phyloP scores from a whole-genome alignment of 2,888 invertebrate species.

The Sphaerophoria rueppellii region DNA sequence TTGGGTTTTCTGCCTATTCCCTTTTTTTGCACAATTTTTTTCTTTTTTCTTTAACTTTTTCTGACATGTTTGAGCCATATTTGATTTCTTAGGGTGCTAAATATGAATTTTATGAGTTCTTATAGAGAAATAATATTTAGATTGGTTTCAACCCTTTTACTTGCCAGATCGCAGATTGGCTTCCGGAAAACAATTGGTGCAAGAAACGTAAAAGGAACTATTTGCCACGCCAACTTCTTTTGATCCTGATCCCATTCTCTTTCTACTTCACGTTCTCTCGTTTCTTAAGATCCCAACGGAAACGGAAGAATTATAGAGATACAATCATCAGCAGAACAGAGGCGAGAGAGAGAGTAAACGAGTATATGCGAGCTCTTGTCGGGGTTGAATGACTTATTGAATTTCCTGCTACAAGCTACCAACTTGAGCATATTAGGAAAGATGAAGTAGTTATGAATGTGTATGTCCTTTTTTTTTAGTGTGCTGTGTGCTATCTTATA shows the following conservation, averaged over 20 bases:
- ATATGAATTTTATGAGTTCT: slow-evolving; percentile 44
- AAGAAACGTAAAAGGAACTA: slow-evolving; percentile 12
- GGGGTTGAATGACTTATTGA: slow-evolving; percentile 43
- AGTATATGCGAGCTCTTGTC: slow-evolving; percentile 13
- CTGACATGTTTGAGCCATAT: neutral
- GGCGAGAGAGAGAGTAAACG: slow-evolving; percentile 1
- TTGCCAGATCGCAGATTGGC: neutral
- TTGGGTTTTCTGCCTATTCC: neutral
- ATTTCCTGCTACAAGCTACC: slow-evolving; percentile 37
- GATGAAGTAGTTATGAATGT: slow-evolving; percentile 37
- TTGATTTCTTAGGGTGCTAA: slow-evolving; percentile 36
- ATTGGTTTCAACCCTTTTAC: slow-evolving; percentile 41
- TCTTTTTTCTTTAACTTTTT: neutral
- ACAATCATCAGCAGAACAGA: slow-evolving; percentile 24
- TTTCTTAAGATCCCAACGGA: slow-evolving; percentile 15
- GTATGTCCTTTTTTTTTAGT: slow-evolving; percentile 1
- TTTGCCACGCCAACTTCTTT: slow-evolving; percentile 14
- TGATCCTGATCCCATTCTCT: neutral
- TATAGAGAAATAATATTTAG: slow-evolving; percentile 47
- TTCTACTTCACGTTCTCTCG: no score
- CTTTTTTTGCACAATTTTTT: neutral
- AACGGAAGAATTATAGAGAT: slow-evolving; percentile 46
- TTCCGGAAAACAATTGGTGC: slow-evolving; percentile 14
- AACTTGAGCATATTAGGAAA: slow-evolving; percentile 34
- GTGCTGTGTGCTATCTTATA: neutral